A percentile compares a stretch with the other conserved stretches of the same genome.
These are phyloP conservation scores for Venusia cambrica DNA, from an alignment of 2,888 invertebrate species.

Conservation along the genomic window DNA sequence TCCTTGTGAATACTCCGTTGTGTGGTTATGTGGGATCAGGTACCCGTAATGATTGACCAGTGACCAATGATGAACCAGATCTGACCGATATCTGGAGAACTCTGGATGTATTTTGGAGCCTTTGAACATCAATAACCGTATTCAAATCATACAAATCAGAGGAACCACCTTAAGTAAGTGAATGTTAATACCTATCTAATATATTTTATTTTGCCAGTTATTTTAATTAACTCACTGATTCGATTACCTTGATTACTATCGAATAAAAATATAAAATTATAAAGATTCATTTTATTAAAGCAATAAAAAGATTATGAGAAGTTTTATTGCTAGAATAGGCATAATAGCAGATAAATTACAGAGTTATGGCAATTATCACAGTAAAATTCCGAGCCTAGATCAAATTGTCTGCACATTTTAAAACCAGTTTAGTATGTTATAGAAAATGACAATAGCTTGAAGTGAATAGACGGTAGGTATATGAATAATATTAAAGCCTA, in stretches of 20 bases:
- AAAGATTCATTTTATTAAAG: slow-evolving; percentile 3
- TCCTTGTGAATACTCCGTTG: too few relatives aligned
- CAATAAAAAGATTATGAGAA: slow-evolving; percentile 6
- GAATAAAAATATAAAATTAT: slow-evolving; percentile 3
- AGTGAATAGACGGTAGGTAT: slow-evolving; percentile 2
- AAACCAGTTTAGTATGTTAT: slow-evolving; percentile 18
- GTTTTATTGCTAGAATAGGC: slow-evolving; percentile 3
- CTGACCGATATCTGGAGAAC: too few relatives aligned
- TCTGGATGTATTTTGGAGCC: too few relatives aligned
- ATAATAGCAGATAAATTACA: slow-evolving; percentile 15
- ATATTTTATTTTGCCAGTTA: neutral
- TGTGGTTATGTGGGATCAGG: too few relatives aligned
- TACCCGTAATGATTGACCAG: too few relatives aligned
- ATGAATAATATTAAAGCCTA: neutral
- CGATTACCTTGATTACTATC: neutral
- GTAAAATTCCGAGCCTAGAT: slow-evolving; percentile 9
- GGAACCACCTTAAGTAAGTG: too few relatives aligned
- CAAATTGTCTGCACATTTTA: slow-evolving; percentile 13
- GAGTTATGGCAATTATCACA: slow-evolving; percentile 15
- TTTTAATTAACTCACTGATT: too few relatives aligned
- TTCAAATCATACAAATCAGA: too few relatives aligned
- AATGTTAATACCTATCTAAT: too few relatives aligned
- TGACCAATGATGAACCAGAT: too few relatives aligned
- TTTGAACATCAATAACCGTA: too few relatives aligned
- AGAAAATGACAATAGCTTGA: slow-evolving; percentile 17